These are phyloP conservation scores for Misgurnus anguillicaudatus DNA, from an alignment of 2,113 vertebrate genomes.

Conservation along the genomic window DNA sequence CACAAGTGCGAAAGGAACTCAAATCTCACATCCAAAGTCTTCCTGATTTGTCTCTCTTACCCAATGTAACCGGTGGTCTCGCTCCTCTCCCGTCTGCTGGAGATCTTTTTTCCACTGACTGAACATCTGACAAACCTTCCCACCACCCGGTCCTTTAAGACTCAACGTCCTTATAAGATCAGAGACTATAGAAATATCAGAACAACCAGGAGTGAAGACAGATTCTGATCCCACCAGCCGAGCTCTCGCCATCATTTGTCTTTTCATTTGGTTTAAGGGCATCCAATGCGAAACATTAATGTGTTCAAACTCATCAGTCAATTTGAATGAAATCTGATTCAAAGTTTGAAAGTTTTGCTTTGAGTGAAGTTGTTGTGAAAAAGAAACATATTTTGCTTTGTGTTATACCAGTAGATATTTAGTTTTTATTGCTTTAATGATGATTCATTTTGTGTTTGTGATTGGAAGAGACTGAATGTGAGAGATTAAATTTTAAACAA, in stretches of 20 bases:
- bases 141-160: background rate
- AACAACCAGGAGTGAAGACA: background rate
- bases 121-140: conserved; percentile 59
- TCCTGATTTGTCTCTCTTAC: conserved; percentile 93
- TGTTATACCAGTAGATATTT: conserved; percentile 31
- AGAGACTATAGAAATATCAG: conserved; percentile 19
- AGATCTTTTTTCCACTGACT: conserved; percentile 98
- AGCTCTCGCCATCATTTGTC: background rate
- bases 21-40: conserved; percentile 99
- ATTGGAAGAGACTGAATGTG: conserved; percentile 14
- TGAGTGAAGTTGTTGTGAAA: conserved; percentile 43
- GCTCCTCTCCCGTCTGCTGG: conserved; percentile 95
- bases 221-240: conserved; percentile 34
- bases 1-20: conserved; percentile 96
- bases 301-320: background rate
- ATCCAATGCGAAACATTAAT: background rate
- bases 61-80: conserved; percentile 93
- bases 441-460: conserved; percentile 16
- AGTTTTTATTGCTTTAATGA: conserved; percentile 32
- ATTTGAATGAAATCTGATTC: background rate
- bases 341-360: conserved; percentile 13
- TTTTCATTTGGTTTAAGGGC: conserved; percentile 20
- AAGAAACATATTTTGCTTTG: background rate
- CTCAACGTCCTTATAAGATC: conserved; percentile 1
- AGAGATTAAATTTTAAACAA: conserved; percentile 1